phyloP scores from a whole-genome alignment of 53 echinoderm and acorn worm species.

The Glandiceps talaboti region DNA sequence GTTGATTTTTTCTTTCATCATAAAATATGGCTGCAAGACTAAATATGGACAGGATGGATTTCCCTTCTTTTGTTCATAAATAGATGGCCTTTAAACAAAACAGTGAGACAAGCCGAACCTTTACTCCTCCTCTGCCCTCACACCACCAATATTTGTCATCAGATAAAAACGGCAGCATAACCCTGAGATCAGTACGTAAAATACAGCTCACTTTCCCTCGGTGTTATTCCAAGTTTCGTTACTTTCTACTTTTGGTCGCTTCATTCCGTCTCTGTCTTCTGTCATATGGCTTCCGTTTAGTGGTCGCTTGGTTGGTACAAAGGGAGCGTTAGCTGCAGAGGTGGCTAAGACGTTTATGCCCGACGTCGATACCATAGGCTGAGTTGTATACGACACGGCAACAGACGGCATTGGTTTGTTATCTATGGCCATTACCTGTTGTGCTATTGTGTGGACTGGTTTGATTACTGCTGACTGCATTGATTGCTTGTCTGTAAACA shows the following conservation, averaged over 20 bases:
- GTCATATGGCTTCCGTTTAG: constrained; percentile 74
- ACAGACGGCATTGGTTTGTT: neutral
- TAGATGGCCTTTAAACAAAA: too few species aligned
- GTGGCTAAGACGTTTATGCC: constrained; percentile 10
- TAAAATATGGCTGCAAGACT: too few species aligned
- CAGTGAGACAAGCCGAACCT: too few species aligned
- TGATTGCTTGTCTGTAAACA: neutral
- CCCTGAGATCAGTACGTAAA: neutral
- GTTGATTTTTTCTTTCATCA: too few species aligned
- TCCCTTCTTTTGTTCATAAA: too few species aligned
- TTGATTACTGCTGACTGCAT: neutral
- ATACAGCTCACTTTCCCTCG: neutral
- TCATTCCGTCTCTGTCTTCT: constrained; percentile 26
- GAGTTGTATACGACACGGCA: neutral
- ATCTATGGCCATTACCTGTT: neutral
- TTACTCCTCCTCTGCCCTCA: too few species aligned
- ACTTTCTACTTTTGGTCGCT: neutral
- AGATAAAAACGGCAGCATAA: neutral
- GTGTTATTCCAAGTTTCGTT: neutral
- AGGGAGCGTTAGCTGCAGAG: constrained; percentile 16
- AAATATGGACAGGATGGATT: too few species aligned
- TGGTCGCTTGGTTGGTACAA: constrained; percentile 49
- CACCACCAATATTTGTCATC: too few species aligned
- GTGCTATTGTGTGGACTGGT: neutral
- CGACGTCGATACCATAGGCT: constrained; percentile 42